These are phyloP conservation scores for Melieria picta DNA, from an alignment of 2,888 invertebrate genomes.

Conservation along the genomic window DNA sequence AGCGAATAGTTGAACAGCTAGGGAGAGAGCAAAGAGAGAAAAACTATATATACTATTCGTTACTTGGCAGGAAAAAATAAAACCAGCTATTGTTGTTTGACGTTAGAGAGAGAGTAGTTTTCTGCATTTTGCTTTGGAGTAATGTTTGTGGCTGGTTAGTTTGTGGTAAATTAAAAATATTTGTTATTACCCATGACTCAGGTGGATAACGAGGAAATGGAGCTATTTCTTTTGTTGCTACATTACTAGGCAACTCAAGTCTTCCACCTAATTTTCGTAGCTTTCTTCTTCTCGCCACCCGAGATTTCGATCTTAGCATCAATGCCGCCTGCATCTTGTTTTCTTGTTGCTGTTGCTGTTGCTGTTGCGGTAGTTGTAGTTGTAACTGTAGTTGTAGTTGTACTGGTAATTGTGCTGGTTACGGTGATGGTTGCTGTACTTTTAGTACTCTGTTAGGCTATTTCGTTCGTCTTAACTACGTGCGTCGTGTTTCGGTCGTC, in stretches of 20 bases:
- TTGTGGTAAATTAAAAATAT: not conserved
- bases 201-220: conserved; percentile 90
- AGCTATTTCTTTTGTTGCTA: conserved; percentile 86
- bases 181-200: conserved; percentile 68
- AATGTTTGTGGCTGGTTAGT: too few relatives aligned
- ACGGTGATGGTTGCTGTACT: conserved; percentile 18
- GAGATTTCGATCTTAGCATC: conserved; percentile 90
- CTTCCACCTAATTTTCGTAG: conserved; percentile 78
- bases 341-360: conserved; percentile 47
- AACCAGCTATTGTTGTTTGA: too few relatives aligned
- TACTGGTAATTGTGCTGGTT: conserved; percentile 21
- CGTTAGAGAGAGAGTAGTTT: too few relatives aligned
- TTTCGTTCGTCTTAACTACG: too few relatives aligned
- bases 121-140: too few relatives aligned
- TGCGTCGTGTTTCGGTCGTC: too few relatives aligned
- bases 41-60: too few relatives aligned
- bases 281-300: conserved; percentile 83
- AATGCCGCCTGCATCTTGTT: conserved; percentile 87
- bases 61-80: too few relatives aligned
- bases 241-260: conserved; percentile 86
- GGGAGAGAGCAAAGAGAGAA: too few relatives aligned
- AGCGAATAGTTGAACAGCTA: too few relatives aligned
- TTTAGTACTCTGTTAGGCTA: conserved; percentile 45
- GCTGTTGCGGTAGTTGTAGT: conserved; percentile 7
- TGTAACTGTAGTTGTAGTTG: conserved; percentile 35